phyloP scores from a whole-genome alignment of 1,140 invertebrate species.

The Megathymus violae region DNA sequence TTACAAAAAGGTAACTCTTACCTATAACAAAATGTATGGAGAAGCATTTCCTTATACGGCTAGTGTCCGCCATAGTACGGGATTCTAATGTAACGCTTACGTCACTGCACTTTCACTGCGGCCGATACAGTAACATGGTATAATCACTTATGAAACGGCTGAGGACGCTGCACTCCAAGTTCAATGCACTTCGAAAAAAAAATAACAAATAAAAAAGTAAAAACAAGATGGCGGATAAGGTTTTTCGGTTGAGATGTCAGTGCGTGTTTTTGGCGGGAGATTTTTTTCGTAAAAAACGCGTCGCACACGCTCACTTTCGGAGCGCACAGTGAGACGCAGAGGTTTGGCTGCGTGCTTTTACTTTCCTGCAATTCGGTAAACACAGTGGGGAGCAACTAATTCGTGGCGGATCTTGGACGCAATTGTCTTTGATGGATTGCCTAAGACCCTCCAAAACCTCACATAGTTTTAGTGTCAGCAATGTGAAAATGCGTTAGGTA shows the following conservation, averaged over 20 bases:
- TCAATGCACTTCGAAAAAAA: slow-evolving; percentile 64
- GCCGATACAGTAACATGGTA: slow-evolving; percentile 62
- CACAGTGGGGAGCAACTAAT: slow-evolving; percentile 66
- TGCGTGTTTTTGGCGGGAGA: slow-evolving; percentile 58
- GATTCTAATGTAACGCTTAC: slow-evolving; percentile 72
- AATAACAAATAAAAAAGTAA: slow-evolving; percentile 49
- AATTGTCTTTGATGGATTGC: slow-evolving; percentile 36
- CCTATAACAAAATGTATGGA: slow-evolving; percentile 56
- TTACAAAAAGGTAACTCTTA: slow-evolving; percentile 49
- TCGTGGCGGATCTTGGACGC: slow-evolving; percentile 46
- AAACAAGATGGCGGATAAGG: slow-evolving; percentile 40
- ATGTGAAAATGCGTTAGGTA: too few species aligned
- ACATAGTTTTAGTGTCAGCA: too few species aligned
- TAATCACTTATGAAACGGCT: slow-evolving; percentile 72
- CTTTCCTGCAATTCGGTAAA: slow-evolving; percentile 58
- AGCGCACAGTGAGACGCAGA: slow-evolving; percentile 61
- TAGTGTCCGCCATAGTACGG: slow-evolving; percentile 67
- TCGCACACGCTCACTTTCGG: slow-evolving; percentile 68
- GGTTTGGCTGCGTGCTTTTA: slow-evolving; percentile 66
- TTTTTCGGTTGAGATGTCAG: slow-evolving; percentile 48
- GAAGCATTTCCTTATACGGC: slow-evolving; percentile 67
- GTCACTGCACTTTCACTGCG: slow-evolving; percentile 78
- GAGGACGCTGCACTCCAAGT: slow-evolving; percentile 66
- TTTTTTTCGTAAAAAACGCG: slow-evolving; percentile 58
- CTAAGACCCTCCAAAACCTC: too few species aligned